phyloP scores from a whole-genome alignment of 2,113 vertebrate species.

The Plecturocebus donacophilus region DNA sequence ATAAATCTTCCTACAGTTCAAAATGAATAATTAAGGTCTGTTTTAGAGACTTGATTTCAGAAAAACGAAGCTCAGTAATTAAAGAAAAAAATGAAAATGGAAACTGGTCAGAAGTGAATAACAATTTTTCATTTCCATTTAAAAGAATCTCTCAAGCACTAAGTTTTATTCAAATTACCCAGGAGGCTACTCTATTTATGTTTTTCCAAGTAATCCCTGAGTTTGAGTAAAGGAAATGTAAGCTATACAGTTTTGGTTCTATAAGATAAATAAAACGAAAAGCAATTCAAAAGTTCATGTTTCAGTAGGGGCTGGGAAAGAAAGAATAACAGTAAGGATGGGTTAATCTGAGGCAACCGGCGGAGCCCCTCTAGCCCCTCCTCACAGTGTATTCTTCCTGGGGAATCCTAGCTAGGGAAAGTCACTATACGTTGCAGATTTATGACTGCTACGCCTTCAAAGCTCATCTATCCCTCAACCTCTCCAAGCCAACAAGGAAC shows the following conservation, averaged over 20 bases:
- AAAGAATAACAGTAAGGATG: neutral
- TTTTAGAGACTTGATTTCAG: slow-evolving; percentile 56
- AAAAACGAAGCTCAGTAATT: slow-evolving; percentile 46
- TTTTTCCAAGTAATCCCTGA: slow-evolving; percentile 46
- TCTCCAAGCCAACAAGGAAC: neutral
- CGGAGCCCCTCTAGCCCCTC: no score
- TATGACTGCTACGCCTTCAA: neutral
- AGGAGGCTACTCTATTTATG: slow-evolving; percentile 27
- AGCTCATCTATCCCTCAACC: neutral
- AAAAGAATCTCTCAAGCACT: slow-evolving; percentile 29
- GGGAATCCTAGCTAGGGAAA: neutral
- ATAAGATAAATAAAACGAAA: slow-evolving; percentile 41
- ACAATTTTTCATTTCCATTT: slow-evolving; percentile 62
- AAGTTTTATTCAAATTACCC: slow-evolving; percentile 48
- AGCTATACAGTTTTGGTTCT: slow-evolving; percentile 35
- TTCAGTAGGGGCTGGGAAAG: neutral
- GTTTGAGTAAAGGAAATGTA: slow-evolving; percentile 51
- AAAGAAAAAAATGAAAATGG: slow-evolving; percentile 56
- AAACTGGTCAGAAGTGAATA: slow-evolving; percentile 39
- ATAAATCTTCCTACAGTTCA: slow-evolving; percentile 37
- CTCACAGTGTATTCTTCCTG: neutral
- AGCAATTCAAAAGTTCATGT: slow-evolving; percentile 30
- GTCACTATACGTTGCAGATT: neutral
- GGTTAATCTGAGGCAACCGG: neutral
- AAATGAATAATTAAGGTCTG: neutral